phyloP scores from a whole-genome alignment of 2,797 vertebrate species.

The Rhinatrema bivittatum region DNA sequence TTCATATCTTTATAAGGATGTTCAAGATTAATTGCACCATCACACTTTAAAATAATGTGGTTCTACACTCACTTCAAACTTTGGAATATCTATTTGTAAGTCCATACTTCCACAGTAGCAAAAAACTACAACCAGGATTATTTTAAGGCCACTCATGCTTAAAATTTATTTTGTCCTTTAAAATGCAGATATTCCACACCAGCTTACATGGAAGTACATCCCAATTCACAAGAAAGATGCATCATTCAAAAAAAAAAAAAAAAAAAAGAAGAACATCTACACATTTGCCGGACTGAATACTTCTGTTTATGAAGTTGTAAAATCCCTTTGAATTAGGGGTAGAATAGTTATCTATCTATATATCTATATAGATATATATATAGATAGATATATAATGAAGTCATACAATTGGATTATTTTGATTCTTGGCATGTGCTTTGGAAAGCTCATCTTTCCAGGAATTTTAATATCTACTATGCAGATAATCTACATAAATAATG shows the following conservation, averaged over 20 bases:
- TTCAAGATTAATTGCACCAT: constrained; percentile 51
- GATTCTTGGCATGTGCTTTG: constrained; percentile 51
- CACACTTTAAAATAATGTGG: constrained; percentile 38
- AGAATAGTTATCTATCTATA: constrained; percentile 39
- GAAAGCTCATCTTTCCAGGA: constrained; percentile 28
- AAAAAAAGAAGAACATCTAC: constrained; percentile 40
- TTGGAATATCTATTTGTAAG: constrained; percentile 47
- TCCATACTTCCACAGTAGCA: constrained; percentile 44
- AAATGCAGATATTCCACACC: constrained; percentile 46
- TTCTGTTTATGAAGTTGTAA: constrained; percentile 31
- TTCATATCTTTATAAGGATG: constrained; percentile 47
- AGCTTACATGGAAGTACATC: constrained; percentile 45
- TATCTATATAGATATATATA: constrained; percentile 33
- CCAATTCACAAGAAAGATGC: constrained; percentile 39
- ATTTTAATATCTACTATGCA: constrained; percentile 17
- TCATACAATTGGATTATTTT: constrained; percentile 29
- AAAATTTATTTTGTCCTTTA: constrained; percentile 62
- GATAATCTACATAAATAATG: constrained; percentile 35
- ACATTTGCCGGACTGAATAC: constrained; percentile 39
- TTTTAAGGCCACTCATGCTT: constrained; percentile 65
- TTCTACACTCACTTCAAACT: constrained; percentile 58
- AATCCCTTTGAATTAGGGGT: constrained; percentile 33
- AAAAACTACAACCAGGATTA: constrained; percentile 55
- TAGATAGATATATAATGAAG: constrained; percentile 30
- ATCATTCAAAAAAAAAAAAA: constrained; percentile 35